Evolutionary conservation across 2,113 vertebrate genomes (phyloP).

Genomic region (Colius striatus): DNA sequence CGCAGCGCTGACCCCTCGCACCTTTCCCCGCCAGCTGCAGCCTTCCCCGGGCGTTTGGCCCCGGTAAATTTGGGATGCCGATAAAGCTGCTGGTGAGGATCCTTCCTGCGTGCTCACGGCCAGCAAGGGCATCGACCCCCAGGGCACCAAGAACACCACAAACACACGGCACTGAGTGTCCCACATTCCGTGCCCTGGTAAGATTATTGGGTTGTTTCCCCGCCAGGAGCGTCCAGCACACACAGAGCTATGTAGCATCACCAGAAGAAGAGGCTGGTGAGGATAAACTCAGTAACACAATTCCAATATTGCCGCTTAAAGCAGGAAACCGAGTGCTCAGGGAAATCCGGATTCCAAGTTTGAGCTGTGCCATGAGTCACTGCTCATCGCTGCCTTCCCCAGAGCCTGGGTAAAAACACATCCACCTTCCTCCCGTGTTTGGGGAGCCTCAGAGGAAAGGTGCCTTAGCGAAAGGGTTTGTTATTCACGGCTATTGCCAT

Average conservation of each 20-base stretch:
- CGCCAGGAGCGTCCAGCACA: accelerated
- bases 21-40: not conserved
- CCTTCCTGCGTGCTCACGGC: accelerated
- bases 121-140: not conserved
- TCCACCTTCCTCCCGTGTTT: accelerated
- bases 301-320: not conserved
- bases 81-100: not conserved
- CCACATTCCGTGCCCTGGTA: not conserved
- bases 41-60: not conserved
- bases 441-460: not conserved
- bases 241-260: accelerated
- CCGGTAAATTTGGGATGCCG: not conserved
- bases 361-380: not conserved
- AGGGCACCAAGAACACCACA: not conserved
- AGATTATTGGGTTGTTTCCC: too few relatives aligned
- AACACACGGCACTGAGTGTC: accelerated
- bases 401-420: not conserved
- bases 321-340: not conserved
- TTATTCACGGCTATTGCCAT: not conserved
- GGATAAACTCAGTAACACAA: not conserved
- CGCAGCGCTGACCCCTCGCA: too few relatives aligned
- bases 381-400: not conserved
- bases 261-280: not conserved
- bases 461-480: not conserved
- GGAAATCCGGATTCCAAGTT: not conserved